Percentiles rank a stretch among this genome's conserved stretches.
These are phyloP conservation scores for Choristoneura fumiferana DNA, from an alignment of 1,140 invertebrate genomes.

Conservation along the genomic window DNA sequence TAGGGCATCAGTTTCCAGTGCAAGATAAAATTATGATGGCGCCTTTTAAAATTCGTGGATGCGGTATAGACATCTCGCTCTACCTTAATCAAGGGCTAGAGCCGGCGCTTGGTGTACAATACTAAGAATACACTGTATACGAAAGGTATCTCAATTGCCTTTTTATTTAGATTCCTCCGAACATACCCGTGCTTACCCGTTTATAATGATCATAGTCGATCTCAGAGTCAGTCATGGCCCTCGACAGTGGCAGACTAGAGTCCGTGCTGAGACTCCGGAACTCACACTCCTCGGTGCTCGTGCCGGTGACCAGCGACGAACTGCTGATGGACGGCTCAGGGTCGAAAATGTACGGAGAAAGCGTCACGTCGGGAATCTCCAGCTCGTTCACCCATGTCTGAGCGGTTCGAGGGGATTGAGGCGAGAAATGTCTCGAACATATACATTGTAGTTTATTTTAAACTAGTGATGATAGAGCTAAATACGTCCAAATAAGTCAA, in stretches of 20 bases:
- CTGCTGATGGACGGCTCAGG: constrained; percentile 24
- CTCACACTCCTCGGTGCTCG: constrained; percentile 29
- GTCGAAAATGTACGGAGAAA: constrained; percentile 48
- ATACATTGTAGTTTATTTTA: constrained; percentile 36
- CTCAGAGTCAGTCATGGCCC: constrained; percentile 64
- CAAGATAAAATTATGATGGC: too few relatives aligned
- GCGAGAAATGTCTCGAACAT: constrained; percentile 55
- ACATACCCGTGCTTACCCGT: too few relatives aligned
- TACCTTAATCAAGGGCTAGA: too few relatives aligned
- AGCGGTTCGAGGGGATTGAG: constrained; percentile 52
- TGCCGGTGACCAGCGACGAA: constrained; percentile 26
- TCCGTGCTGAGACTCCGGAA: constrained; percentile 39
- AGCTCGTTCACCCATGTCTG: constrained; percentile 55
- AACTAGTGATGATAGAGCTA: too few relatives aligned
- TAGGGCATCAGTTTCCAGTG: too few relatives aligned
- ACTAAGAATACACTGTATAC: too few relatives aligned
- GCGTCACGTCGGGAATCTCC: constrained; percentile 48
- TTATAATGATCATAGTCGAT: constrained; percentile 56
- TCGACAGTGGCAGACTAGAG: constrained; percentile 55
- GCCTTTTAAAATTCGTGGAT: too few relatives aligned
- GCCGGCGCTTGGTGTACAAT: too few relatives aligned
- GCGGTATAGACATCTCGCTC: too few relatives aligned
- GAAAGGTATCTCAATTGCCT: too few relatives aligned
- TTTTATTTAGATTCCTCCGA: too few relatives aligned
- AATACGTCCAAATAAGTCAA: too few relatives aligned